These are phyloP conservation scores for Calosoma granatense DNA, from an alignment of 1,140 invertebrate genomes.

Conservation along the genomic window DNA sequence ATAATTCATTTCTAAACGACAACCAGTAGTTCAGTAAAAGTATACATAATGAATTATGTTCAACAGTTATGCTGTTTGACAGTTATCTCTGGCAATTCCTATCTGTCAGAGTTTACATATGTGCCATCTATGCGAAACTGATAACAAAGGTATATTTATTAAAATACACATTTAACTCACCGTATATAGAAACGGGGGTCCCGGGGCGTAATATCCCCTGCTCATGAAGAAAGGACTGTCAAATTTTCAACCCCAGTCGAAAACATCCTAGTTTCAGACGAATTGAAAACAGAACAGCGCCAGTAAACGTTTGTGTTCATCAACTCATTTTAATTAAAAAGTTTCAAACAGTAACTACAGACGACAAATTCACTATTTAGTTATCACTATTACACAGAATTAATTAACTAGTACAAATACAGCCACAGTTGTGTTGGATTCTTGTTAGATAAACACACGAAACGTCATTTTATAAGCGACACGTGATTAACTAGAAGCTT, in stretches of 20 bases:
- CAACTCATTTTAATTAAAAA: background rate
- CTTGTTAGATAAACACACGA: background rate
- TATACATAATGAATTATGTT: too few relatives aligned
- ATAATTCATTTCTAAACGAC: too few relatives aligned
- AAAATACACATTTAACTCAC: too few relatives aligned
- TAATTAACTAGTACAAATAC: background rate
- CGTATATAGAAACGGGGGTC: constrained; percentile 20
- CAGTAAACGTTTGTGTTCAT: too few relatives aligned
- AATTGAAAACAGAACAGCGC: too few relatives aligned
- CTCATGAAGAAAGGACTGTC: constrained; percentile 15
- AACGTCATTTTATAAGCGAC: background rate
- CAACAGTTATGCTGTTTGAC: too few relatives aligned
- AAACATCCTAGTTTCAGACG: too few relatives aligned
- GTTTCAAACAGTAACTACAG: background rate
- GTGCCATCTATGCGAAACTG: too few relatives aligned
- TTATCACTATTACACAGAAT: background rate
- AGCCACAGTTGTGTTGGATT: background rate
- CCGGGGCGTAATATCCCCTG: constrained; percentile 19
- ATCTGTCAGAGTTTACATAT: too few relatives aligned
- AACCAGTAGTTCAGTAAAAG: too few relatives aligned
- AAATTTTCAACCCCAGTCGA: background rate
- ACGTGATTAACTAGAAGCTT: background rate
- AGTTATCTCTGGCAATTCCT: too few relatives aligned
- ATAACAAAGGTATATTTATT: too few relatives aligned
- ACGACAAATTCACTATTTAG: background rate